phyloP scores from a whole-genome alignment of 2,113 vertebrate species.

The Rhegmatorhina hoffmannsi region DNA sequence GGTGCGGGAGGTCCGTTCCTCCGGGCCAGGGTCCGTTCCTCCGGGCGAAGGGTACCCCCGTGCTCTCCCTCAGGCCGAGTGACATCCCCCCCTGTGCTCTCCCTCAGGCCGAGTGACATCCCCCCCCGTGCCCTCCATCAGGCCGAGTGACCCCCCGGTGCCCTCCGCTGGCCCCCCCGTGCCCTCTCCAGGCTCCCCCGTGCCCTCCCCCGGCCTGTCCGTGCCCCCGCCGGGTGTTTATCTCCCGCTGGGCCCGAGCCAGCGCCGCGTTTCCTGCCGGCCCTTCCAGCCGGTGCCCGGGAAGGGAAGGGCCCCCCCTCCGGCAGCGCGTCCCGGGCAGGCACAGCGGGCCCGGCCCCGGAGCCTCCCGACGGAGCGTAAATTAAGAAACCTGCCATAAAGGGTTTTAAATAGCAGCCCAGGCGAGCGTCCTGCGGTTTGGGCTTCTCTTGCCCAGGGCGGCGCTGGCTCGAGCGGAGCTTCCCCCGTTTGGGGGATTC shows the following conservation, averaged over 20 bases:
- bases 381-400: constrained; percentile 24
- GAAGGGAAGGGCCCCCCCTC: not conserved
- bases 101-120: no score
- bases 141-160: no score
- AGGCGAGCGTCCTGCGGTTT: not conserved
- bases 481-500: not conserved
- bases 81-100: not conserved
- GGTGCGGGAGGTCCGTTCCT: no score
- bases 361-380: not conserved
- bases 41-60: no score
- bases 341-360: not conserved
- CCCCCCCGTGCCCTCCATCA: no score
- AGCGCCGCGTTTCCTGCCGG: not conserved
- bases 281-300: no score
- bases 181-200: no score
- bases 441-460: constrained; percentile 1
- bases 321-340: not conserved
- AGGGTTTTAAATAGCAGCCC: constrained; percentile 39
- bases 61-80: no score
- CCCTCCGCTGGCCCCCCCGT: no score
- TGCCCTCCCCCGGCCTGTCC: not conserved
- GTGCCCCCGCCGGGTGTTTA: not conserved
- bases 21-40: no score
- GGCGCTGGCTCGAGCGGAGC: not conserved
- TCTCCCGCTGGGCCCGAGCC: constrained; percentile 14